A percentile compares a stretch with the other conserved stretches of the same genome.
Evolutionary conservation across 2,113 vertebrate species (phyloP).

Genomic region (Polyodon spathula): DNA sequence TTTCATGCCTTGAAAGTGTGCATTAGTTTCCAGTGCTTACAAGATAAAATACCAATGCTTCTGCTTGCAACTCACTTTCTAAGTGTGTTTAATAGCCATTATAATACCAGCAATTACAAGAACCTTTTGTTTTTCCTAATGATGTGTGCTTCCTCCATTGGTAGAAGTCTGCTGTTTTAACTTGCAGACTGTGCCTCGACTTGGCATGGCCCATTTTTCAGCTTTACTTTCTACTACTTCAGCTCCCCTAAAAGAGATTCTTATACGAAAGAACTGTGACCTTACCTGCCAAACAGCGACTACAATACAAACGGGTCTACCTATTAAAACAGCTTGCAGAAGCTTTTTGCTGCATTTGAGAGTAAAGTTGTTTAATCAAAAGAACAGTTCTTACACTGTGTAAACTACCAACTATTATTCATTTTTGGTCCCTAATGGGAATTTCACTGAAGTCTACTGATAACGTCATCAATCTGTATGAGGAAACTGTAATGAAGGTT

Average conservation of each 20-base stretch:
- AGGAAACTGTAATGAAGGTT: slow-evolving; percentile 36
- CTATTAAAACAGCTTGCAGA: slow-evolving; percentile 74
- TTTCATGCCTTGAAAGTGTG: slow-evolving; percentile 29
- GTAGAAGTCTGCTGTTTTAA: slow-evolving; percentile 42
- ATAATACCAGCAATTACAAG: slow-evolving; percentile 62
- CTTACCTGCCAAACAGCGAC: slow-evolving; percentile 48
- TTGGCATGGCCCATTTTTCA: slow-evolving; percentile 66
- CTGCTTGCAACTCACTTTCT: slow-evolving; percentile 43
- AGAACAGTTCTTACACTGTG: slow-evolving; percentile 52
- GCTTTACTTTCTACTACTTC: slow-evolving; percentile 69
- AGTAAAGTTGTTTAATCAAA: slow-evolving; percentile 69
- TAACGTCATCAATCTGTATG: slow-evolving; percentile 53
- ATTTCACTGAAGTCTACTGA: slow-evolving; percentile 32
- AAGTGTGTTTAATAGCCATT: slow-evolving; percentile 61
- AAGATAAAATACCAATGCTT: slow-evolving; percentile 53
- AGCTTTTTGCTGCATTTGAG: slow-evolving; percentile 55
- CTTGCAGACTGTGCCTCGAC: slow-evolving; percentile 50
- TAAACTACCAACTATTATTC: slow-evolving; percentile 66
- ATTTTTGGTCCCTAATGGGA: slow-evolving; percentile 45
- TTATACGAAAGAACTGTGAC: slow-evolving; percentile 58
- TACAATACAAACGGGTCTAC: slow-evolving; percentile 54
- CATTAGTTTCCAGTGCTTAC: slow-evolving; percentile 46
- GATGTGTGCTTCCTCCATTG: slow-evolving; percentile 39
- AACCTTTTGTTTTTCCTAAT: slow-evolving; percentile 53
- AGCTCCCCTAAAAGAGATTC: slow-evolving; percentile 65